Evolutionary conservation across 2,888 invertebrate species (phyloP).

Genomic region (Dione vanillae): DNA sequence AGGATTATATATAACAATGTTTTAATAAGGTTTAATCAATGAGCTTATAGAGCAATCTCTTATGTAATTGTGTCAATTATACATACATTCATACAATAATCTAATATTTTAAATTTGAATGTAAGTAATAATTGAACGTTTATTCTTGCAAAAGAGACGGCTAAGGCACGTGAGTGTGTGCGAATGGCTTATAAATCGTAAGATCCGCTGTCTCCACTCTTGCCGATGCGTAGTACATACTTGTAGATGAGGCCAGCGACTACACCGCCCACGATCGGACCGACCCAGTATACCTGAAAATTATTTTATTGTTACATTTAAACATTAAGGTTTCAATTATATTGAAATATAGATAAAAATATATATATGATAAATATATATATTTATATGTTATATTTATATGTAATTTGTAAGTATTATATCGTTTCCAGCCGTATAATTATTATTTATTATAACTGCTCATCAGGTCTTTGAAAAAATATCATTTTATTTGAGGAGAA

Average conservation of each 20-base stretch:
- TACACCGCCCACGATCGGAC: constrained; percentile 91
- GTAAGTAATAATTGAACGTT: constrained; percentile 1
- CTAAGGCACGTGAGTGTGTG: constrained; percentile 26
- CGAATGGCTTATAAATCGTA: constrained; percentile 87
- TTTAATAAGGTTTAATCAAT: constrained; percentile 53
- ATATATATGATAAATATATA: too few species aligned
- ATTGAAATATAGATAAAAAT: too few species aligned
- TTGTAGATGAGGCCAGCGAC: constrained; percentile 90
- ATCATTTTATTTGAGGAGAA: too few species aligned
- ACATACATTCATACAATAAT: not conserved
- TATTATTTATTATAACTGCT: too few species aligned
- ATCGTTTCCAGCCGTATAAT: too few species aligned
- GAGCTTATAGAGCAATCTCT: constrained; percentile 53
- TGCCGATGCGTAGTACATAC: constrained; percentile 88
- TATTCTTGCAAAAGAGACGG: constrained; percentile 35
- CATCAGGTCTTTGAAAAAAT: too few species aligned
- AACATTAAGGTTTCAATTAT: too few species aligned
- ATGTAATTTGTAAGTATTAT: too few species aligned
- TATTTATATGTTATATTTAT: too few species aligned
- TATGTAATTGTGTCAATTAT: constrained; percentile 25
- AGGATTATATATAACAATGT: constrained; percentile 49
- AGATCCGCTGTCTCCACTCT: constrained; percentile 88
- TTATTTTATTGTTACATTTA: not conserved
- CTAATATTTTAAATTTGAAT: constrained; percentile 1
- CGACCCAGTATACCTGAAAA: constrained; percentile 92